Percentiles rank a stretch among this genome's conserved stretches.
These are phyloP conservation scores for Reticulitermes lucifugus DNA, from an alignment of 2,888 invertebrate genomes.

Conservation along the genomic window DNA sequence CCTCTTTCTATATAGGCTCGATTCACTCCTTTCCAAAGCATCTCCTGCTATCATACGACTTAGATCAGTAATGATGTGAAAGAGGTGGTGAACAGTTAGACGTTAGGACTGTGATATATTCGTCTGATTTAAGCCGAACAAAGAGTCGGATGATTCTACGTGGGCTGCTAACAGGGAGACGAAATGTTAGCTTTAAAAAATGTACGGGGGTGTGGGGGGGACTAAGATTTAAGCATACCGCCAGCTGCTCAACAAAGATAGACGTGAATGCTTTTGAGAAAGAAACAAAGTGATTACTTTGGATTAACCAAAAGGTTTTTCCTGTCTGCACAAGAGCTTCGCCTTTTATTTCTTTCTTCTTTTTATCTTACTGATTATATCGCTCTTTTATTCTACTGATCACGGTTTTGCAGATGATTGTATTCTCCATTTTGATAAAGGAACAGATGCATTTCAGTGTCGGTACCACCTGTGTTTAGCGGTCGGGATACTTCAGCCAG, in stretches of 20 bases:
- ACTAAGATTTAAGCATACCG: not conserved
- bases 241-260: not conserved
- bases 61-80: not conserved
- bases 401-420: not conserved
- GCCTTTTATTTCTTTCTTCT: not conserved
- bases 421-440: too few relatives aligned
- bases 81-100: not conserved
- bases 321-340: not conserved
- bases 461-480: too few relatives aligned
- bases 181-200: constrained; percentile 16
- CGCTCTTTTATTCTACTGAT: not conserved
- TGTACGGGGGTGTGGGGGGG: not conserved
- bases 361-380: not conserved
- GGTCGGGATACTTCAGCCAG: too few relatives aligned
- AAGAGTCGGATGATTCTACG: not conserved
- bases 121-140: constrained; percentile 6
- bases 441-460: too few relatives aligned
- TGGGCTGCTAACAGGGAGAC: not conserved
- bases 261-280: not conserved
- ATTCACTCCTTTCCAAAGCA: too few relatives aligned
- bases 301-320: not conserved
- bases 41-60: not conserved
- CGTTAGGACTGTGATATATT: not conserved
- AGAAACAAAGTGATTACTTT: constrained; percentile 8
- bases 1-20: too few relatives aligned